These are phyloP conservation scores for Brienomyrus brachyistius DNA, from an alignment of 2,113 vertebrate genomes.

Conservation along the genomic window DNA sequence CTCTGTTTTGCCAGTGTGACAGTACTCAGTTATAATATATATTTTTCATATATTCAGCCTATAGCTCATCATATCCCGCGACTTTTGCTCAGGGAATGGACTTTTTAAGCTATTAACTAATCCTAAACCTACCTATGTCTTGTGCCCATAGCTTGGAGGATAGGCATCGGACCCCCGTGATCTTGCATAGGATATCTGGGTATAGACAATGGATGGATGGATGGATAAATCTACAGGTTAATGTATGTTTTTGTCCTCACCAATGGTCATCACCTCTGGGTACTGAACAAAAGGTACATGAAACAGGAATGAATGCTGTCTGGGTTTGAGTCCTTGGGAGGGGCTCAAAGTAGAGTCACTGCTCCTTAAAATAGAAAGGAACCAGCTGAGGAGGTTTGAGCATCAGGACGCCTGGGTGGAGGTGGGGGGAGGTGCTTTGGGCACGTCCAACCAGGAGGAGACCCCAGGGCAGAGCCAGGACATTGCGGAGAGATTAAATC, in stretches of 20 bases:
- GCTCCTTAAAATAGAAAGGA: neutral
- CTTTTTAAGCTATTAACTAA: neutral
- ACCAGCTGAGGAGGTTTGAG: neutral
- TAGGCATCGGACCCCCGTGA: neutral
- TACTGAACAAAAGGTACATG: neutral
- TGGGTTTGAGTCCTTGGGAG: neutral
- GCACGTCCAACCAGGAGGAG: neutral
- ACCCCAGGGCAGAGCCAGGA: neutral
- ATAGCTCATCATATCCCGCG: neutral
- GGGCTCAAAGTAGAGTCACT: neutral
- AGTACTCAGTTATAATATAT: neutral
- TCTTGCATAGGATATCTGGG: neutral
- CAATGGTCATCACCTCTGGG: neutral
- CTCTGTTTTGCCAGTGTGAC: neutral
- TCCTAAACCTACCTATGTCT: neutral
- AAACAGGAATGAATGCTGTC: neutral
- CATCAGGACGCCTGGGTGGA: neutral
- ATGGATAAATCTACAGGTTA: neutral
- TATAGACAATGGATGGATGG: neutral
- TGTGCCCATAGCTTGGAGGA: neutral
- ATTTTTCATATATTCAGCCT: neutral
- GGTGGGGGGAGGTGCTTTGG: neutral
- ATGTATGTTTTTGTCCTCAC: neutral
- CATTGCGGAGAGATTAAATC: neutral
- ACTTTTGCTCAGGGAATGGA: neutral